Conservation (phyloP, 2,888 invertebrate genomes). For the Dioctria linearis region DNA sequence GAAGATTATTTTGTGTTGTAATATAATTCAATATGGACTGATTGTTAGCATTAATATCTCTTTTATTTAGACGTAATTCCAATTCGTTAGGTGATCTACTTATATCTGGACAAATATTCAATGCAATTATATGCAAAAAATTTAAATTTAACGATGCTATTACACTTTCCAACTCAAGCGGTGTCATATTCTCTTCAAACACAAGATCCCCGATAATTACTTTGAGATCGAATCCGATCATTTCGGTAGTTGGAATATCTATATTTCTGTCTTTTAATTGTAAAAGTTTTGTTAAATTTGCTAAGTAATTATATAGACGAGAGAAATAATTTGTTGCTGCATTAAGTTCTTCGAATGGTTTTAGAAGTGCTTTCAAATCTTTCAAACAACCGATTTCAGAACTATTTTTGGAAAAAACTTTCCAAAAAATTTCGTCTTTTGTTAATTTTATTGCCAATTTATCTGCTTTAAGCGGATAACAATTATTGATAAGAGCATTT, state of each 20-base stretch:
- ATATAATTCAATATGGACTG: constrained; percentile 67
- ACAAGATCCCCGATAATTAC: constrained; percentile 79
- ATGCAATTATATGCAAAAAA: constrained; percentile 80
- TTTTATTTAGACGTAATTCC: background rate
- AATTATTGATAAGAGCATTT: constrained; percentile 12
- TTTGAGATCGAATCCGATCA: constrained; percentile 71
- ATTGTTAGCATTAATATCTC: constrained; percentile 62
- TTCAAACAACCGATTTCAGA: constrained; percentile 62
- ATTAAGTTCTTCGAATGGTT: constrained; percentile 67
- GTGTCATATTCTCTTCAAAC: constrained; percentile 78
- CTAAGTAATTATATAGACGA: constrained; percentile 66
- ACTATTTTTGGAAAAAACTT: constrained; percentile 62
- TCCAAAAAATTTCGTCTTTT: constrained; percentile 64
- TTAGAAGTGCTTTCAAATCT: constrained; percentile 65
- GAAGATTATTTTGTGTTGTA: constrained; percentile 65
- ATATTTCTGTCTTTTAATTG: constrained; percentile 68
- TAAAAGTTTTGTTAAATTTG: constrained; percentile 68
- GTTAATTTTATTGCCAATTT: constrained; percentile 64
- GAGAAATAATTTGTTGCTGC: constrained; percentile 66
- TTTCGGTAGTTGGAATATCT: constrained; percentile 62
- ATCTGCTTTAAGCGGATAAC: constrained; percentile 64
- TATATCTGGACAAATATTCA: constrained; percentile 79
- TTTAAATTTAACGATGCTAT: constrained; percentile 81
- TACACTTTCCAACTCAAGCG: constrained; percentile 78
- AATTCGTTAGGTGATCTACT: background rate